Evolutionary conservation across 1,140 invertebrate species (phyloP).

Genomic region (Formica exsecta): DNA sequence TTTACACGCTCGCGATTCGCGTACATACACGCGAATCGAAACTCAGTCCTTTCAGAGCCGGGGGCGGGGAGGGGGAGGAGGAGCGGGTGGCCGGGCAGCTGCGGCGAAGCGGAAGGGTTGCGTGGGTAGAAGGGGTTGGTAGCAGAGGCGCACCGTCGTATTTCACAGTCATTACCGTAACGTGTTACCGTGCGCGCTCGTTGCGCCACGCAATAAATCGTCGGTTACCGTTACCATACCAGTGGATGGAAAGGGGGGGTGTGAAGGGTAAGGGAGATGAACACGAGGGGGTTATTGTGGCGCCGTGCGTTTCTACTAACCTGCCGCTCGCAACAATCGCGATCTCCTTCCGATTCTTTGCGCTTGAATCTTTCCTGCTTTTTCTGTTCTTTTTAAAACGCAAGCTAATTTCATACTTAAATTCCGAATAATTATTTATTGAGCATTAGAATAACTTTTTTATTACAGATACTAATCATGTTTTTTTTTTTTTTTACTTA

Average conservation of each 20-base stretch:
- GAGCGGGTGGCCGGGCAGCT: slow-evolving; percentile 27
- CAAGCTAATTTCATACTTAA: neutral
- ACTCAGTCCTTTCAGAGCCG: slow-evolving; percentile 59
- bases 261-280: slow-evolving; percentile 45
- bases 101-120: slow-evolving; percentile 54
- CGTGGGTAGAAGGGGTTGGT: neutral
- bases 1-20: slow-evolving; percentile 59
- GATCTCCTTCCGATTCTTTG: slow-evolving; percentile 60
- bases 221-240: slow-evolving; percentile 78
- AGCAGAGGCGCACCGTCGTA: slow-evolving; percentile 78
- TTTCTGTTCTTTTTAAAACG: neutral
- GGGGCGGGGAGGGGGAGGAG: neutral
- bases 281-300: slow-evolving; percentile 71
- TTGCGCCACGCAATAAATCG: slow-evolving; percentile 82
- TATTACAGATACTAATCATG: neutral
- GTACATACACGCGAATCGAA: slow-evolving; percentile 65
- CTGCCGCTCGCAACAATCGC: slow-evolving; percentile 62
- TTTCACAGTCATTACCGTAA: slow-evolving; percentile 85
- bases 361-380: neutral
- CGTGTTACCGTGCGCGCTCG: slow-evolving; percentile 79
- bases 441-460: neutral
- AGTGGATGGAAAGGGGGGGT: slow-evolving; percentile 28
- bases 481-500: neutral
- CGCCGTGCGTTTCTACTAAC: slow-evolving; percentile 54
- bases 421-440: neutral